Percentiles rank a stretch among this genome's conserved stretches.
phyloP scores from a whole-genome alignment of 2,888 invertebrate genomes.

The Caenorhabditis sp. region DNA sequence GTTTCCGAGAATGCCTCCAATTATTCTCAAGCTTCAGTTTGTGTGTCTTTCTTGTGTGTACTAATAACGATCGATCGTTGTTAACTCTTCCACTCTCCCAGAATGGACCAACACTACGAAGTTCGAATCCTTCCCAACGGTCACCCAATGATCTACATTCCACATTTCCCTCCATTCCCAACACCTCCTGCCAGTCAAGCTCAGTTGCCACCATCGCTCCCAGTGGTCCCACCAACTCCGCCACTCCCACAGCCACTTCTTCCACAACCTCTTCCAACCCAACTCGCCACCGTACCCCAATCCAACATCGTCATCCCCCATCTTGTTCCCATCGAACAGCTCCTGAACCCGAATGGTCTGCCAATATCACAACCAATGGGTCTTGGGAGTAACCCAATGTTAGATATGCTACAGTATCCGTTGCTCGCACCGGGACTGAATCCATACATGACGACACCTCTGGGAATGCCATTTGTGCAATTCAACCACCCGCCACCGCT shows the following conservation, averaged over 20 bases:
- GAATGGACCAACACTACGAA: slow-evolving; percentile 8
- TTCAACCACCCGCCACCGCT: neutral
- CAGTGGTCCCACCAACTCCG: neutral
- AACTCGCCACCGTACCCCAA: neutral
- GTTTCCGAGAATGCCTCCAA: neutral
- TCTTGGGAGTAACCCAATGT: neutral
- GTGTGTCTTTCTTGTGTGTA: neutral
- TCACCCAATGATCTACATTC: neutral
- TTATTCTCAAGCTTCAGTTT: neutral
- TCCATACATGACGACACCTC: neutral
- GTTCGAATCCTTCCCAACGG: neutral
- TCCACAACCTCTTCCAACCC: neutral
- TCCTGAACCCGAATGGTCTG: neutral
- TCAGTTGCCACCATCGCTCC: neutral
- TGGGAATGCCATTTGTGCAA: neutral
- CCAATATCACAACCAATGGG: slow-evolving; percentile 1
- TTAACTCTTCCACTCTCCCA: neutral
- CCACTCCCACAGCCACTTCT: neutral
- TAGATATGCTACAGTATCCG: neutral
- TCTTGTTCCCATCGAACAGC: neutral
- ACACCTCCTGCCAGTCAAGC: neutral
- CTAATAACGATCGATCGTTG: neutral
- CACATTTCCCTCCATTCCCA: neutral
- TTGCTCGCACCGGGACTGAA: neutral
- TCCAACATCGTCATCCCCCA: neutral